Base-by-base conservation (phyloP, 2,113 vertebrate genomes). In the Cololabis saira region DNA sequence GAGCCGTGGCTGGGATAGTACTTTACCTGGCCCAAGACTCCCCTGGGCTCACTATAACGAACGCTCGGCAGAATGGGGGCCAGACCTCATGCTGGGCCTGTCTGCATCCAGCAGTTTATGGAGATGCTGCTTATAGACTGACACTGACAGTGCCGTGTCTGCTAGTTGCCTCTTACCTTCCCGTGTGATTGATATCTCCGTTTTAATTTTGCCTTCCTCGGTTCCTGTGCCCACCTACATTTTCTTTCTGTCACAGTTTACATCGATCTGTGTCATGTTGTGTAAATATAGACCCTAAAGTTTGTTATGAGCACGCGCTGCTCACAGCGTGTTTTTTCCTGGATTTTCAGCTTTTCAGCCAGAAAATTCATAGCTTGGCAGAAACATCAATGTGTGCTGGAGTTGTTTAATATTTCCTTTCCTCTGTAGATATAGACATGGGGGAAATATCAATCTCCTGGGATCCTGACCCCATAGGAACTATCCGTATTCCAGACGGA, bases 31-130 rank as follows among this genome's bases (percentile, higher is more conserved):
- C 68, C 75, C 81, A 65, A 71, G 47, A 59, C 78, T 90, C 89
- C 82, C 89, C 22, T 57, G 90, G 79, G 89, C 65, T 74, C 87
- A 57, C 85, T 84, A 83, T 80, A 87, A 74, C 71, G 72, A 83
- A 57, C 19, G 15, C 78, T 83, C 72, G 68, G 59, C 71, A 78
- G 79, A 80, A 56, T 55, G 58, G 48, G 57, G 63, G 71, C 82
- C 52, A 50, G 74, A 74, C 71, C 78, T 70, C 89, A 81, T 47
- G 81, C 90, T 89, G 86, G 71, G 83, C 81, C 86, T 82, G 82
- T 92, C 88, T 90, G 73, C 83, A 74, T 86, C 65, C 81, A 82
- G 76, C 78, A 71, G 81, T 92, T 90, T 89, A 92, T 92, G 89
- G 90, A 91, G 81, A 82, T 63, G 27, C 71, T 12, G 45, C 78